phyloP scores from a whole-genome alignment of 1,140 invertebrate genomes.

The Ganaspis sp. region DNA sequence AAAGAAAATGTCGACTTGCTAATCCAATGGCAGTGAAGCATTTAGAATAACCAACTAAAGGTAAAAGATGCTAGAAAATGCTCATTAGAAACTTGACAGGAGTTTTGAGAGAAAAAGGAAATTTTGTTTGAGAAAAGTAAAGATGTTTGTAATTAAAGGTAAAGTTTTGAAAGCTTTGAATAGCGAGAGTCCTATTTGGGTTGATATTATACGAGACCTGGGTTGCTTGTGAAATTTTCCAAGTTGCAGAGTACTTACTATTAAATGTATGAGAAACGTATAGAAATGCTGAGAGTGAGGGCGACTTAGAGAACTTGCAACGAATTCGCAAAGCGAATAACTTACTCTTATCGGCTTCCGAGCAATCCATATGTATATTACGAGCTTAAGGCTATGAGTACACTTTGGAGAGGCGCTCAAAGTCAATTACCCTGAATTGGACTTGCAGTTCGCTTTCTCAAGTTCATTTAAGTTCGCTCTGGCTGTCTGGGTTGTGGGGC shows the following conservation, averaged over 20 bases:
- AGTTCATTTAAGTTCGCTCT: conserved; percentile 53
- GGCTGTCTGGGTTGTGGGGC: neutral
- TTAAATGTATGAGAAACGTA: conserved; percentile 23
- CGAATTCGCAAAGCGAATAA: conserved; percentile 49
- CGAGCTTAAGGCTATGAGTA: conserved; percentile 50
- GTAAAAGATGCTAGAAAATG: no score
- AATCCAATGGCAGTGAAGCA: no score
- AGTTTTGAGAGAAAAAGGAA: no score
- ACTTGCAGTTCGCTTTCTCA: conserved; percentile 55
- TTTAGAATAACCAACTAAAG: no score
- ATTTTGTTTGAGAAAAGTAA: no score
- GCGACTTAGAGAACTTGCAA: conserved; percentile 45
- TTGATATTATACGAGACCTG: neutral
- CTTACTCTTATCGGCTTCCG: conserved; percentile 56
- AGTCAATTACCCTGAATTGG: conserved; percentile 61
- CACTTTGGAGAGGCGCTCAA: conserved; percentile 54
- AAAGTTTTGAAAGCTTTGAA: no score
- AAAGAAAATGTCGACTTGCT: no score
- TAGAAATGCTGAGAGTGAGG: neutral
- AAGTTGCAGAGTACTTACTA: conserved; percentile 1
- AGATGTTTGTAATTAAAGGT: no score
- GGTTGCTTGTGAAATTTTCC: conserved; percentile 18
- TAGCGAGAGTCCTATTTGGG: no score
- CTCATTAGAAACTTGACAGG: no score
- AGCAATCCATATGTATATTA: conserved; percentile 60